These are phyloP conservation scores for Hypomecis punctinalis DNA, from an alignment of 2,888 invertebrate species.

Conservation along the genomic window DNA sequence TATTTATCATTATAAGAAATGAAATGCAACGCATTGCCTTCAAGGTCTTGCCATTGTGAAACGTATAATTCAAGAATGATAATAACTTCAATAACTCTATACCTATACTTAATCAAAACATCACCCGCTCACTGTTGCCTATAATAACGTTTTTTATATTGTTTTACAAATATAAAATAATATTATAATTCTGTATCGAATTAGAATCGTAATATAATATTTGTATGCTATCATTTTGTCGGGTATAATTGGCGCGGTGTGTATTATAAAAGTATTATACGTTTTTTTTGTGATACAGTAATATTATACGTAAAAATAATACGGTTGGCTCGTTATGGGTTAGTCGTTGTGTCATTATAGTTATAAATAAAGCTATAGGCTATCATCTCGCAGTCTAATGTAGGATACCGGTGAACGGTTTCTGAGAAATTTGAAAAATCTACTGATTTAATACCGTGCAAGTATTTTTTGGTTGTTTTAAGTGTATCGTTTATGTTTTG, in stretches of 20 bases:
- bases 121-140: conserved; percentile 34
- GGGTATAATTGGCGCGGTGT: conserved; percentile 68
- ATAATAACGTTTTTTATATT: conserved; percentile 41
- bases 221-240: conserved; percentile 70
- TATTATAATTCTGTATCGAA: conserved; percentile 58
- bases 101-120: conserved; percentile 26
- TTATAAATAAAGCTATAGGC: conserved; percentile 61
- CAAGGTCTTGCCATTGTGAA: conserved; percentile 12
- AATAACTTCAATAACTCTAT: conserved; percentile 13
- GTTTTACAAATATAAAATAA: conserved; percentile 48
- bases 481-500: conserved; percentile 6
- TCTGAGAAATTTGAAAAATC: conserved; percentile 35
- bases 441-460: no score
- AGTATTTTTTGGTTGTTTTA: not conserved
- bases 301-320: conserved; percentile 65
- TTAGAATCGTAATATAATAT: conserved; percentile 70
- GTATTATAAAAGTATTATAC: conserved; percentile 43
- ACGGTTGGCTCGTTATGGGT: conserved; percentile 56
- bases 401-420: conserved; percentile 30
- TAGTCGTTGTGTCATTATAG: conserved; percentile 66
- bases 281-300: conserved; percentile 35
- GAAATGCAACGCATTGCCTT: conserved; percentile 5
- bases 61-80: conserved; percentile 15
- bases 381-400: conserved; percentile 40
- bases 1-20: not conserved